Conservation (phyloP, 2,113 vertebrate genomes). For the Elephas maximus region DNA sequence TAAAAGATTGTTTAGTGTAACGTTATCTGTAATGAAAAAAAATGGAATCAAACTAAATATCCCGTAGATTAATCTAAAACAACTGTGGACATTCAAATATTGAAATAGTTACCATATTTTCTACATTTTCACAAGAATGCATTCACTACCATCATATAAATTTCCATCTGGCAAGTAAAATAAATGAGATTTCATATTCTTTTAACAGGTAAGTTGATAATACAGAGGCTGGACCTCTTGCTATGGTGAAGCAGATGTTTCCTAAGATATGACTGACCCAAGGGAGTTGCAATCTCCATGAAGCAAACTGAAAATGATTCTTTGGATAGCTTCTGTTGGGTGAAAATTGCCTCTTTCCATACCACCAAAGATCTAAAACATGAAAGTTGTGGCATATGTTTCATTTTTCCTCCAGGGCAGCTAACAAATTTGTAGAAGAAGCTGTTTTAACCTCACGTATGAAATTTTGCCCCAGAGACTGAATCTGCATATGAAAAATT, state of each 20-base stretch:
- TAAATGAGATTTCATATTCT: background rate
- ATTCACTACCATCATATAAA: background rate
- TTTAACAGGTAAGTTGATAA: background rate
- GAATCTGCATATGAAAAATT: slow-evolving; percentile 84
- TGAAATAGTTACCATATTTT: background rate
- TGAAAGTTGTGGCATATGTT: slow-evolving; percentile 73
- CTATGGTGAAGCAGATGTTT: slow-evolving; percentile 71
- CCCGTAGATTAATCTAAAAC: background rate
- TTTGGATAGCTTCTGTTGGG: slow-evolving; percentile 28
- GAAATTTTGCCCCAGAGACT: slow-evolving; percentile 83
- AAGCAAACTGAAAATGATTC: slow-evolving; percentile 73
- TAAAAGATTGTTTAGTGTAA: background rate
- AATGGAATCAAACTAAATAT: background rate
- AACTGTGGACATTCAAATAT: background rate
- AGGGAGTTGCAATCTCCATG: slow-evolving; percentile 58
- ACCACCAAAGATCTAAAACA: slow-evolving; percentile 72
- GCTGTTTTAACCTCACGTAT: slow-evolving; percentile 77
- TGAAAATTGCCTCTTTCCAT: slow-evolving; percentile 9
- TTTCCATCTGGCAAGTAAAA: slow-evolving; percentile 23
- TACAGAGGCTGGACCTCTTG: background rate
- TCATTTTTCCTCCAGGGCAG: slow-evolving; percentile 79
- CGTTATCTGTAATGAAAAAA: background rate
- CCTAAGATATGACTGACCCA: background rate
- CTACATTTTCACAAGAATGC: background rate
- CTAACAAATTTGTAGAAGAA: slow-evolving; percentile 81